Evolutionary conservation across 2,797 vertebrate species (phyloP).

Genomic region (Pogoniulus pusillus): DNA sequence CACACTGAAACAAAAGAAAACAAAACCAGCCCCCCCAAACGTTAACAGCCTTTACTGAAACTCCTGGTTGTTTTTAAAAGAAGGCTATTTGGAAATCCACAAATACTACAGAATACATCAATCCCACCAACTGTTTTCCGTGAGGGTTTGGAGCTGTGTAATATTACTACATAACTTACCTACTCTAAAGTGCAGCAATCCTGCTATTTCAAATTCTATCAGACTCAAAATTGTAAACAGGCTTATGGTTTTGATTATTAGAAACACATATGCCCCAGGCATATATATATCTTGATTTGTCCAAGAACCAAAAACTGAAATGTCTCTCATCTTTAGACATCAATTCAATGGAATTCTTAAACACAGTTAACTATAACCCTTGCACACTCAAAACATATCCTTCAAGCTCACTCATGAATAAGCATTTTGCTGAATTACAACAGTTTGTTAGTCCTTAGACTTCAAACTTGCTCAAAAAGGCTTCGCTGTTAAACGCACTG

Average conservation of each 20-base stretch:
- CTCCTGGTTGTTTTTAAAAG: slow-evolving; percentile 20
- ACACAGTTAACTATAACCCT: neutral
- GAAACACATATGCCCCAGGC: slow-evolving; percentile 3
- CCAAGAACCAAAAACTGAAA: neutral
- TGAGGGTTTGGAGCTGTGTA: neutral
- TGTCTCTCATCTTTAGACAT: neutral
- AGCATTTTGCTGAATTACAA: neutral
- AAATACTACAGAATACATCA: neutral
- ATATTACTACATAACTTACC: neutral
- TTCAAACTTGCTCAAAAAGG: neutral
- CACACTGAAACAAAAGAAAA: neutral
- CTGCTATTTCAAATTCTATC: slow-evolving; percentile 12
- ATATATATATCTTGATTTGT: neutral
- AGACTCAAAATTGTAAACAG: slow-evolving; percentile 23
- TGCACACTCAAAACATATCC: neutral
- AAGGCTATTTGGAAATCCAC: neutral
- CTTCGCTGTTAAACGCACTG: neutral
- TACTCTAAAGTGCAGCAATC: slow-evolving; percentile 15
- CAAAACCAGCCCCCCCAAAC: neutral
- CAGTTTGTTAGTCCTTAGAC: neutral
- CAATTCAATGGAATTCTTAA: neutral
- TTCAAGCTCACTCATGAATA: neutral
- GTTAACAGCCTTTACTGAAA: neutral
- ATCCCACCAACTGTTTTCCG: neutral
- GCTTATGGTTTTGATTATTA: neutral